phyloP scores from a whole-genome alignment of 1,140 invertebrate species.

The Drosophila asahinai region DNA sequence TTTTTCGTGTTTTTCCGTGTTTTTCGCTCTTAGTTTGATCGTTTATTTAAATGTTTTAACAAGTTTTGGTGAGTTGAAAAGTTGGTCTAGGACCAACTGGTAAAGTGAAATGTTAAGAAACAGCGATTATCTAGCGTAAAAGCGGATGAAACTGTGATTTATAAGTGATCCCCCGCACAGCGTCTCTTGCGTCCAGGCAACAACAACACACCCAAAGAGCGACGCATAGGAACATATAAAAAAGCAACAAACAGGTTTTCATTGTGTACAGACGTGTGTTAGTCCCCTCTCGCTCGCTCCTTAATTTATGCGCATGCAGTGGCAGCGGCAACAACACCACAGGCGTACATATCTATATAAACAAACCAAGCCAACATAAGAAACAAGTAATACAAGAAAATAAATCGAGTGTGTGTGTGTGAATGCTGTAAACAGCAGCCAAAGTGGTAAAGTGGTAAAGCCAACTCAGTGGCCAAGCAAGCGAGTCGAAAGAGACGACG shows the following conservation, averaged over 20 bases:
- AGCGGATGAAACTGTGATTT: slow-evolving; percentile 42
- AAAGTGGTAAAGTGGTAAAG: slow-evolving; percentile 64
- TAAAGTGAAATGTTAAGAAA: neutral
- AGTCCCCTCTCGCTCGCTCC: slow-evolving; percentile 35
- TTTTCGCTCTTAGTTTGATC: slow-evolving; percentile 74
- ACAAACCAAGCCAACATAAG: slow-evolving; percentile 67
- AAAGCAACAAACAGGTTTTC: slow-evolving; percentile 82
- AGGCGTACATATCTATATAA: slow-evolving; percentile 59
- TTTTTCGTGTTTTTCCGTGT: slow-evolving; percentile 65
- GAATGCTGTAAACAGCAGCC: slow-evolving; percentile 74
- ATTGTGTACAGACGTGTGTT: slow-evolving; percentile 81
- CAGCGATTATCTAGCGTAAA: slow-evolving; percentile 10
- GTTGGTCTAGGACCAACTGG: neutral
- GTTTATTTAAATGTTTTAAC: slow-evolving; percentile 78
- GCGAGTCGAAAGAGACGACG: slow-evolving; percentile 45
- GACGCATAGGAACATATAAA: slow-evolving; percentile 43
- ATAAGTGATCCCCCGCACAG: slow-evolving; percentile 63
- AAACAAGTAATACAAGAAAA: slow-evolving; percentile 81
- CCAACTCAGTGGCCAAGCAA: slow-evolving; percentile 51
- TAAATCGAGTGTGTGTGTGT: slow-evolving; percentile 62
- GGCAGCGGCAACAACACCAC: slow-evolving; percentile 44
- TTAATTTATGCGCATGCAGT: slow-evolving; percentile 76
- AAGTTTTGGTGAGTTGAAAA: slow-evolving; percentile 71
- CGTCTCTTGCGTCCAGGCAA: slow-evolving; percentile 43
- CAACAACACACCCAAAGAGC: slow-evolving; percentile 56